These are phyloP conservation scores for Helicoverpa armigera DNA, from an alignment of 1,140 invertebrate genomes.

Conservation along the genomic window DNA sequence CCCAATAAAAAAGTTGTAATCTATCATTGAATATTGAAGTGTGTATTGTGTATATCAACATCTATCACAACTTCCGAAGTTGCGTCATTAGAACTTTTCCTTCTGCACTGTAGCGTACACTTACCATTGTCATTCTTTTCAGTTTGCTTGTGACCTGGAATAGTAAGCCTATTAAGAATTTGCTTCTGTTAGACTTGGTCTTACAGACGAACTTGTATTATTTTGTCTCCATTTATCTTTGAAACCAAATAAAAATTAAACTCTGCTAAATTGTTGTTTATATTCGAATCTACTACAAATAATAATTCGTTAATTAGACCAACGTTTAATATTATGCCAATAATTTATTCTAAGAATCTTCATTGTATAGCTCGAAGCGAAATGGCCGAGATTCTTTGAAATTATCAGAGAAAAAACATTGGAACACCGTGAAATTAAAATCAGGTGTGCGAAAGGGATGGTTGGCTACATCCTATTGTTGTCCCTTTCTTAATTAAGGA, in stretches of 20 bases:
- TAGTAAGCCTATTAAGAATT: not conserved
- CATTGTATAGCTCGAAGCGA: slow-evolving; percentile 33
- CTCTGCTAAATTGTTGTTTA: slow-evolving; percentile 2
- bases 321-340: slow-evolving; percentile 16
- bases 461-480: not conserved
- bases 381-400: slow-evolving; percentile 29
- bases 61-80: not conserved
- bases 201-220: not conserved
- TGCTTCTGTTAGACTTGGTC: too few species aligned
- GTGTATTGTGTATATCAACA: too few species aligned
- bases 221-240: not conserved
- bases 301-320: not conserved
- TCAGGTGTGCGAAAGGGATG: slow-evolving; percentile 29
- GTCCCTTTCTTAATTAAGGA: slow-evolving; percentile 33
- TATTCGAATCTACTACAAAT: not conserved
- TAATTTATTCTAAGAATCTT: slow-evolving; percentile 46
- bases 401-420: slow-evolving; percentile 33
- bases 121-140: not conserved
- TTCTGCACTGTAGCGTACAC: not conserved
- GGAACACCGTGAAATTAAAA: slow-evolving; percentile 45
- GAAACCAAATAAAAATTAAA: not conserved
- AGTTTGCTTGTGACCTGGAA: not conserved
- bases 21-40: slow-evolving; percentile 4
- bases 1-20: slow-evolving; percentile 3
- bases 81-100: not conserved